Evolutionary conservation across 2,797 vertebrate species (phyloP), one percentile per base, ranked within the genome.

Genomic region (Ctenosaura bakeri): DNA sequence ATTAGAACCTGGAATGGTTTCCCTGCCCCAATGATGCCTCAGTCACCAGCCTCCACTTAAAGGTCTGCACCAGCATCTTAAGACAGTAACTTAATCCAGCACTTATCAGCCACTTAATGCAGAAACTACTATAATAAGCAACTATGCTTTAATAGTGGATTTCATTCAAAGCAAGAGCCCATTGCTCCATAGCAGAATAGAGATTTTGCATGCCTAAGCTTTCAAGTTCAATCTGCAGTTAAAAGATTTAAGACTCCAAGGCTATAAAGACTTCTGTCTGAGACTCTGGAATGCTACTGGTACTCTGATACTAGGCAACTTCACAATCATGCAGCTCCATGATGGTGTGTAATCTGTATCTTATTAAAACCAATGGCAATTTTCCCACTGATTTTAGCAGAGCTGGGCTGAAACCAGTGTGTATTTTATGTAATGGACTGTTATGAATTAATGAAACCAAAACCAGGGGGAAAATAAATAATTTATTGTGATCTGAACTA

Each of bases 371-470:
- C 6, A 29, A 16, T 16, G 12, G 52, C 71, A 76, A 56, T 56
- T 6, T 18, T 38, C 24, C 35, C 35, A 38, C n/a, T 80, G 64
- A 35, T 69, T 88, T 88, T 54, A 35, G 35, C 52, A 32, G 56
- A 42, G 12, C 22, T 81, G 52, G 52, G 38, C 62, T 59, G 52
- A 24, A 76, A 81, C n/a, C 64, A 29, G 32, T 52, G 32, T n/a
- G 10, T 29, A 50, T 32, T 85, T 85, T 71, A 85, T n/a, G 26
- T 9, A 56, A 14, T 50, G 42, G 38, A 22, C 46, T 64, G 6
- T 83, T 76, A 46, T 42, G 84, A 73, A 46, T 88, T 71, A 86
- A 87, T 9, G 38, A 42, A 93, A 77, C 0, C 78, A 18, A 46
- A 88, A 85, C 91, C 24, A 46, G 38, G n/a, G 10, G 82, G 0